Percentiles rank a stretch among this genome's conserved stretches.
phyloP scores from a whole-genome alignment of 2,797 vertebrate genomes.

The Carduelis carduelis region DNA sequence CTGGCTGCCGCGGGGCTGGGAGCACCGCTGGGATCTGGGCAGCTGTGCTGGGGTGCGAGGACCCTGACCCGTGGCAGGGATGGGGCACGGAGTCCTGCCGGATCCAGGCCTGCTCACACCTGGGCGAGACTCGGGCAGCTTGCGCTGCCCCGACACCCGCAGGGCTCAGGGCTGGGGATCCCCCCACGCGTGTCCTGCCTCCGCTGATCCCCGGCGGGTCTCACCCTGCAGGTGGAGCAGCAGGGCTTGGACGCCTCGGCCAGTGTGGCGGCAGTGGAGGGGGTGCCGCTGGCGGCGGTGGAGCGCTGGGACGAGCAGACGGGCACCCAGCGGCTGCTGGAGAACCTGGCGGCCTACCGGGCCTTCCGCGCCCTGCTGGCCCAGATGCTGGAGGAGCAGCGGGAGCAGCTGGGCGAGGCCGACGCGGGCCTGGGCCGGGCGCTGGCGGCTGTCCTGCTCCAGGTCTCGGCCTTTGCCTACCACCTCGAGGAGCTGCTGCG shows the following conservation, averaged over 20 bases:
- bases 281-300: constrained; percentile 63
- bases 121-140: rapidly evolving
- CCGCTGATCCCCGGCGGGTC: background rate
- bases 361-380: constrained; percentile 69
- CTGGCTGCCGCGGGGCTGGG: rapidly evolving
- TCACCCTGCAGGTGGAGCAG: constrained; percentile 54
- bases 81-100: rapidly evolving
- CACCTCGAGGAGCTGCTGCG: constrained; percentile 74
- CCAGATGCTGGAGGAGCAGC: constrained; percentile 74
- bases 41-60: rapidly evolving
- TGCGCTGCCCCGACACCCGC: rapidly evolving
- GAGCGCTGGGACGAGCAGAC: constrained; percentile 69
- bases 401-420: constrained; percentile 50
- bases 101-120: rapidly evolving
- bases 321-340: constrained; percentile 62
- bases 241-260: constrained; percentile 66
- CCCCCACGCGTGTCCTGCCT: rapidly evolving
- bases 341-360: constrained; percentile 73
- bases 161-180: rapidly evolving
- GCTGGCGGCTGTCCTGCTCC: constrained; percentile 59
- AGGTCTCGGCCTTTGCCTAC: constrained; percentile 71
- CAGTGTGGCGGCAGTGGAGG: constrained; percentile 53
- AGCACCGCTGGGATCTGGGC: rapidly evolving
- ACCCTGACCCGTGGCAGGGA: rapidly evolving
- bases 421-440: constrained; percentile 60